These are phyloP conservation scores for Drosophila prosaltans DNA, from an alignment of 1,140 invertebrate species.

Conservation along the genomic window DNA sequence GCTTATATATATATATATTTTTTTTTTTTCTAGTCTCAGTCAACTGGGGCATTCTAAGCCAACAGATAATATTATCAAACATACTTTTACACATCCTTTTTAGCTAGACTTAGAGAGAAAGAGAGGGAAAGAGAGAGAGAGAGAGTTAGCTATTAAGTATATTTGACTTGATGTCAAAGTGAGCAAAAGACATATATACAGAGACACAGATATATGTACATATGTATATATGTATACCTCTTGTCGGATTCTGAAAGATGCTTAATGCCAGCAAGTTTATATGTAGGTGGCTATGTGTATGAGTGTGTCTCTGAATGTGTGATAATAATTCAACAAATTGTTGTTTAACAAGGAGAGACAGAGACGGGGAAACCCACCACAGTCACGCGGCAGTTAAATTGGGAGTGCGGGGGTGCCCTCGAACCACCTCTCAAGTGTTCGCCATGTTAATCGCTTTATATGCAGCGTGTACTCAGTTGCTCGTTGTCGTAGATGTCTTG, in stretches of 20 bases:
- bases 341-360: constrained; percentile 76
- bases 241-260: constrained; percentile 46
- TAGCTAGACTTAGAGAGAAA: constrained; percentile 28
- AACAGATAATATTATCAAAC: constrained; percentile 42
- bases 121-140: constrained; percentile 5
- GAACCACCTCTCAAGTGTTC: constrained; percentile 44
- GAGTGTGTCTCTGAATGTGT: constrained; percentile 49
- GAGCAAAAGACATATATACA: constrained; percentile 42
- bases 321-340: constrained; percentile 81
- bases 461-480: constrained; percentile 49
- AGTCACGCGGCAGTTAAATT: constrained; percentile 63
- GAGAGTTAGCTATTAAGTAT: constrained; percentile 64
- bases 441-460: constrained; percentile 78
- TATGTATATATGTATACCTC: constrained; percentile 12
- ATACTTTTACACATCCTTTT: constrained; percentile 31
- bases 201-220: neutral
- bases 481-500: constrained; percentile 59
- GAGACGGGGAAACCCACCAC: constrained; percentile 31
- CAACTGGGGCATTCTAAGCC: constrained; percentile 22
- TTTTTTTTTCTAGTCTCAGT: constrained; percentile 10
- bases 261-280: constrained; percentile 18
- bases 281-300: constrained; percentile 21
- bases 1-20: neutral
- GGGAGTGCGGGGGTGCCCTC: constrained; percentile 19
- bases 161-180: constrained; percentile 66